Conservation (phyloP, 2,888 invertebrate genomes). For the Masnerella sp. region DNA sequence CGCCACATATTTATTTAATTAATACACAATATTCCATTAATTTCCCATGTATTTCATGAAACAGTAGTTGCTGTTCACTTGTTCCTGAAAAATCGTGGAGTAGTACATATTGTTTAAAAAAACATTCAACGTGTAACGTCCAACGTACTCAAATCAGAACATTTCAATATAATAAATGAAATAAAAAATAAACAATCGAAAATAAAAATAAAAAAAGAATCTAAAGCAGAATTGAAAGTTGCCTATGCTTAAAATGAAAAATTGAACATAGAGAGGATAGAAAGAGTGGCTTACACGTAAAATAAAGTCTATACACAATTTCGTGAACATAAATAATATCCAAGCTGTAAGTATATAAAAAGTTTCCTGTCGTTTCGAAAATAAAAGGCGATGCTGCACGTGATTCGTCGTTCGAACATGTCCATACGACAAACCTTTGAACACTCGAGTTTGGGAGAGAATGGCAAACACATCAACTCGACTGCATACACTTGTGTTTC, state of each 20-base stretch:
- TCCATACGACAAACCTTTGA: constrained; percentile 44
- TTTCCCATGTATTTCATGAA: no score
- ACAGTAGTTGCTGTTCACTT: no score
- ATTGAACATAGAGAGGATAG: constrained; percentile 45
- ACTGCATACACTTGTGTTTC: constrained; percentile 76
- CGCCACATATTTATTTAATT: constrained; percentile 21
- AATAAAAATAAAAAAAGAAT: constrained; percentile 31
- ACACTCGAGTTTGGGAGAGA: constrained; percentile 30
- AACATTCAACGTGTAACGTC: no score
- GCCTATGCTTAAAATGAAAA: constrained; percentile 37
- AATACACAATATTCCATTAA: not conserved
- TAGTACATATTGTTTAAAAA: no score
- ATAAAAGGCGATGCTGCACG: constrained; percentile 26
- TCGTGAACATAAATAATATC: constrained; percentile 49
- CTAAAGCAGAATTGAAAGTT: constrained; percentile 26
- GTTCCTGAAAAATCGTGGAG: no score
- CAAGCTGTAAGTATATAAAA: constrained; percentile 39
- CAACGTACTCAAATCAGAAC: no score
- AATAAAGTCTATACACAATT: constrained; percentile 46
- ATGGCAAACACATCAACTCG: constrained; percentile 55
- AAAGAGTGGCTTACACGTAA: constrained; percentile 37
- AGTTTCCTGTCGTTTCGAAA: constrained; percentile 25
- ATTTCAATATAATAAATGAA: no score
- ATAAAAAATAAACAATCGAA: constrained; percentile 13
- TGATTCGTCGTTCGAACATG: constrained; percentile 18